These are phyloP conservation scores for Cybosia mesomella DNA, from an alignment of 2,888 invertebrate genomes.

Conservation along the genomic window DNA sequence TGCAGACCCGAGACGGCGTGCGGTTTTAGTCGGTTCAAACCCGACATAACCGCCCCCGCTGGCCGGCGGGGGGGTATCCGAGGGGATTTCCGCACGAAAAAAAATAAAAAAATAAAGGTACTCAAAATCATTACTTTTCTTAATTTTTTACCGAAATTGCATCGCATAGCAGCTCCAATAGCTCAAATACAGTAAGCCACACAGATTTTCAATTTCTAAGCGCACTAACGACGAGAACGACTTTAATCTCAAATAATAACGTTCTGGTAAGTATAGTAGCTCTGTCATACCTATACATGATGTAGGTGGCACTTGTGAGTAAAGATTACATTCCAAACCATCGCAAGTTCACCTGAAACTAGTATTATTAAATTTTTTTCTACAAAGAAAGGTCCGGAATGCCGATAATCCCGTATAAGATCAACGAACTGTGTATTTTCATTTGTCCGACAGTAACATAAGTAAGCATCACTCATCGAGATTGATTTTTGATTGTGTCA, in stretches of 20 bases:
- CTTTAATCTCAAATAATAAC: neutral
- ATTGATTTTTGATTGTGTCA: neutral
- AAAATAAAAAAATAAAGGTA: too few species aligned
- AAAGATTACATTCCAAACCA: conserved; percentile 10
- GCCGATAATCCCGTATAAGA: neutral
- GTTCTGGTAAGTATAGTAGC: neutral
- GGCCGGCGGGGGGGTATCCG: too few species aligned
- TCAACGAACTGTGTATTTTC: conserved; percentile 9
- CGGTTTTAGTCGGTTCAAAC: too few species aligned
- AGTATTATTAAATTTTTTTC: conserved; percentile 8
- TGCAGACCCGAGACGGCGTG: too few species aligned
- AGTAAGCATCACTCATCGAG: neutral
- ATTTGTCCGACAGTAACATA: neutral
- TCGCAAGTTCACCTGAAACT: conserved; percentile 2
- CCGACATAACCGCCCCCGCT: too few species aligned
- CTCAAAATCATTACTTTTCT: too few species aligned
- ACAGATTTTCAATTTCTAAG: neutral
- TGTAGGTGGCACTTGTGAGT: neutral
- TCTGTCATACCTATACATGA: neutral
- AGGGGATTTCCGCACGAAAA: too few species aligned
- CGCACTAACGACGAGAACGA: neutral
- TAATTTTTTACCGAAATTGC: too few species aligned
- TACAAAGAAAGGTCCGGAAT: conserved; percentile 5
- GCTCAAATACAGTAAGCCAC: too few species aligned
- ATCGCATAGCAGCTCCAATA: too few species aligned